Percentiles rank a stretch among this genome's conserved stretches.
Evolutionary conservation across 1,140 invertebrate species (phyloP).

Genomic region (Pachypeltis micranthus): DNA sequence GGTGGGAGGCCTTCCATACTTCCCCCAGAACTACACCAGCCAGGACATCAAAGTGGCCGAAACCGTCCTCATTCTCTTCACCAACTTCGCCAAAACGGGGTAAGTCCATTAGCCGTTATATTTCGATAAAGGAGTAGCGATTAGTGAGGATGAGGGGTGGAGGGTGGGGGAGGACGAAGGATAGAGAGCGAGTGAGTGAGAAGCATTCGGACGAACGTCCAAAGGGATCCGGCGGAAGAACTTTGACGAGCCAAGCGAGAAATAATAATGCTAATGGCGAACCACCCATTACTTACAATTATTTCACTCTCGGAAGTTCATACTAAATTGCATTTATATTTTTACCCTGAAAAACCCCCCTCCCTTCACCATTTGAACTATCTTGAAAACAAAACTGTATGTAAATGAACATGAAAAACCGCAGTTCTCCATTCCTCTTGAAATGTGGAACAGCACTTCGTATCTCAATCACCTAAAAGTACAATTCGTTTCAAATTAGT

Average conservation of each 20-base stretch:
- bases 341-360: no score
- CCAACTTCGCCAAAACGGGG: conserved; percentile 62
- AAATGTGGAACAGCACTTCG: no score
- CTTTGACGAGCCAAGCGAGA: not conserved
- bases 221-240: not conserved
- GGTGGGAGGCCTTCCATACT: conserved; percentile 49
- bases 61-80: conserved; percentile 58
- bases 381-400: no score
- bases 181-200: no score
- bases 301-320: not conserved
- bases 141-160: not conserved
- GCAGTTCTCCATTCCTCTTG: no score
- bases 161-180: not conserved
- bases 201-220: not conserved
- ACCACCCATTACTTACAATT: not conserved
- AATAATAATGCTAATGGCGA: not conserved
- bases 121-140: no score
- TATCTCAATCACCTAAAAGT: no score
- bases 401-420: no score
- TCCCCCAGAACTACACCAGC: conserved; percentile 58
- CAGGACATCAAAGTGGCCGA: conserved; percentile 63
- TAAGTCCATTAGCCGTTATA: conserved; percentile 24
- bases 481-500: no score
- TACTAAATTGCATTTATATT: not conserved
- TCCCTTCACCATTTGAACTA: no score